These are phyloP conservation scores for Lepidostoma basale DNA, from an alignment of 1,140 invertebrate genomes.

Conservation along the genomic window DNA sequence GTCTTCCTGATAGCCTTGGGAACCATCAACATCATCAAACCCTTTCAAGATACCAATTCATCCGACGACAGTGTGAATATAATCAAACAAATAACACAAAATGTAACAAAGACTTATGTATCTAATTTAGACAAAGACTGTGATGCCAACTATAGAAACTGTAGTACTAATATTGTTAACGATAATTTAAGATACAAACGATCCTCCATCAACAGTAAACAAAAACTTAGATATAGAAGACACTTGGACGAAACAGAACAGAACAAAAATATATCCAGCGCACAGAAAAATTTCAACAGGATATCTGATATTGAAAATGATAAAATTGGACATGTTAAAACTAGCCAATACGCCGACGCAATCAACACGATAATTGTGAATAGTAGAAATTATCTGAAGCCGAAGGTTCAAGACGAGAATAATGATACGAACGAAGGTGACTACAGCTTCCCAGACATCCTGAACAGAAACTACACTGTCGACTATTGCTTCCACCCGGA, in stretches of 20 bases:
- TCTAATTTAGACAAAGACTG: not conserved
- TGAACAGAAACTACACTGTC: not conserved
- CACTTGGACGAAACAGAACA: not conserved
- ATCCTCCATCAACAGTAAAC: too few species aligned
- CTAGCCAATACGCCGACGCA: not conserved
- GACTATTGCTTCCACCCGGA: constrained; percentile 72
- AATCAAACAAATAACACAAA: constrained; percentile 5
- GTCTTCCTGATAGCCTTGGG: constrained; percentile 36
- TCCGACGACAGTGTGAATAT: not conserved
- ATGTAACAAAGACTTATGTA: too few species aligned
- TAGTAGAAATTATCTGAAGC: not conserved
- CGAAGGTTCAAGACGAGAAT: not conserved
- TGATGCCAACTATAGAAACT: not conserved
- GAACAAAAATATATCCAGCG: not conserved
- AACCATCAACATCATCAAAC: constrained; percentile 40
- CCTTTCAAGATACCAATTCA: too few species aligned
- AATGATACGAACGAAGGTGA: not conserved
- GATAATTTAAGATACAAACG: too few species aligned
- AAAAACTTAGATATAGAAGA: too few species aligned
- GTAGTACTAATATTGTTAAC: too few species aligned
- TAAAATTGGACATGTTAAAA: not conserved
- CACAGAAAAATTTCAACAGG: not conserved
- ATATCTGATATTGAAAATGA: not conserved
- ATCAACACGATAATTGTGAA: constrained; percentile 5
- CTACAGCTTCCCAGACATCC: not conserved